These are phyloP conservation scores for Zeugodacus cucurbitae DNA, from an alignment of 1,140 invertebrate genomes.

Conservation along the genomic window DNA sequence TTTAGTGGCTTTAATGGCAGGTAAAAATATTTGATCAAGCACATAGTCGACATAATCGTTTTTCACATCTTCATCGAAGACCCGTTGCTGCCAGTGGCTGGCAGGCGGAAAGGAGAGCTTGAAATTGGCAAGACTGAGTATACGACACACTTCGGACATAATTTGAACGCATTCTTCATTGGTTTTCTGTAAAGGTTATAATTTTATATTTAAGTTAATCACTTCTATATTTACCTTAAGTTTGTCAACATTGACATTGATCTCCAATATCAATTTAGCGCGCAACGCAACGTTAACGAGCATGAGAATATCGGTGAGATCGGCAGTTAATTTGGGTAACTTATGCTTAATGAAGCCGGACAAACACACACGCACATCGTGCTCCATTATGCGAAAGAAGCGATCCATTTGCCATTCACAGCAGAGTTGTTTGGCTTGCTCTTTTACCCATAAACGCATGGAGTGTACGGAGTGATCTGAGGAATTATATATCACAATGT, in stretches of 20 bases:
- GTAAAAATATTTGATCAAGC: conserved; percentile 76
- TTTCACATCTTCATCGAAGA: conserved; percentile 58
- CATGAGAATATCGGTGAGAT: conserved; percentile 68
- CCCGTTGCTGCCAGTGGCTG: conserved; percentile 70
- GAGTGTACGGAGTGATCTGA: conserved; percentile 81
- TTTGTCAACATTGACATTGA: conserved; percentile 77
- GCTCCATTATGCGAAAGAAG: conserved; percentile 72
- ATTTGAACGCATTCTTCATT: conserved; percentile 76
- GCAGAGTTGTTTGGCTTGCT: conserved; percentile 75
- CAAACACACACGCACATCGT: conserved; percentile 76
- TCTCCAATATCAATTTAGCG: conserved; percentile 80
- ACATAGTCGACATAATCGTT: conserved; percentile 61
- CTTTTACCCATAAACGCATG: conserved; percentile 77
- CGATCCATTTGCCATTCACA: conserved; percentile 79
- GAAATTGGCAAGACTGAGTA: conserved; percentile 78
- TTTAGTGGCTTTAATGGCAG: conserved; percentile 77
- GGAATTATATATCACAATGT: neutral
- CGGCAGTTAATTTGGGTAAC: conserved; percentile 69
- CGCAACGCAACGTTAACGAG: conserved; percentile 80
- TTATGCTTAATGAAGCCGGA: conserved; percentile 72
- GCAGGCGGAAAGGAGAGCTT: conserved; percentile 80
- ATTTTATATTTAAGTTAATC: neutral
- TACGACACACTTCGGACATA: conserved; percentile 76
- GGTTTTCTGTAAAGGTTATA: conserved; percentile 69
- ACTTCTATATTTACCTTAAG: conserved; percentile 70